Evolutionary conservation across 2,888 invertebrate genomes (phyloP).

Genomic region (Scotopteryx bipunctaria): DNA sequence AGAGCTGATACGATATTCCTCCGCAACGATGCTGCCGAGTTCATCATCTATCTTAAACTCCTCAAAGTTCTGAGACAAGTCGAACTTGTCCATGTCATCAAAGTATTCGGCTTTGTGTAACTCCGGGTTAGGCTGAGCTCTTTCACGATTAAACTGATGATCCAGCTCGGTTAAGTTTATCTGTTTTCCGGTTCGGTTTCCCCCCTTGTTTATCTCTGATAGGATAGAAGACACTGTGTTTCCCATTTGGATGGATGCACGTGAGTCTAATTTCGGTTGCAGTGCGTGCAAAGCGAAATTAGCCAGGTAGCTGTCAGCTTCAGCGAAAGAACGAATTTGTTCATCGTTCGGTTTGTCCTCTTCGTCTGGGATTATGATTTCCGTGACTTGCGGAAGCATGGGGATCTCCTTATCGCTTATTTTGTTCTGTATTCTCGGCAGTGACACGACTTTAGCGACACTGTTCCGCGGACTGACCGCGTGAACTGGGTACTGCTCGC

Average conservation of each 20-base stretch:
- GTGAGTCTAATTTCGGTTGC: slow-evolving; percentile 75
- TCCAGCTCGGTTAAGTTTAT: slow-evolving; percentile 75
- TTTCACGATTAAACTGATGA: slow-evolving; percentile 71
- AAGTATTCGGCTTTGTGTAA: slow-evolving; percentile 74
- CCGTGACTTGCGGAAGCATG: slow-evolving; percentile 89
- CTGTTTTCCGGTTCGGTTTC: slow-evolving; percentile 70
- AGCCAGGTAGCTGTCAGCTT: slow-evolving; percentile 68
- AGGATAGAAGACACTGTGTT: slow-evolving; percentile 84
- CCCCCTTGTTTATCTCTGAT: slow-evolving; percentile 82
- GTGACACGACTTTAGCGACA: slow-evolving; percentile 73
- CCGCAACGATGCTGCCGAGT: slow-evolving; percentile 76
- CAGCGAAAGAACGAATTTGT: slow-evolving; percentile 60
- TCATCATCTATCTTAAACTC: slow-evolving; percentile 91
- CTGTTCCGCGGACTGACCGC: slow-evolving; percentile 68
- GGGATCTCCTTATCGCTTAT: slow-evolving; percentile 86
- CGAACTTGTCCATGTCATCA: slow-evolving; percentile 84
- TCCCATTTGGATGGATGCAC: slow-evolving; percentile 84
- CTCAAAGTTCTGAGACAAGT: slow-evolving; percentile 90
- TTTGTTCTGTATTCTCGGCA: slow-evolving; percentile 74
- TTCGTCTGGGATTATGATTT: slow-evolving; percentile 88
- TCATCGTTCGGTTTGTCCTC: slow-evolving; percentile 76
- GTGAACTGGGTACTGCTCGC: slow-evolving; percentile 75
- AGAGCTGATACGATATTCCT: slow-evolving; percentile 80
- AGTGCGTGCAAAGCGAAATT: slow-evolving; percentile 71
- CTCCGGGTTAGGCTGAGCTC: slow-evolving; percentile 57